Conservation (phyloP, 2,797 vertebrate species). For the Enteromius fasciolatus region DNA sequence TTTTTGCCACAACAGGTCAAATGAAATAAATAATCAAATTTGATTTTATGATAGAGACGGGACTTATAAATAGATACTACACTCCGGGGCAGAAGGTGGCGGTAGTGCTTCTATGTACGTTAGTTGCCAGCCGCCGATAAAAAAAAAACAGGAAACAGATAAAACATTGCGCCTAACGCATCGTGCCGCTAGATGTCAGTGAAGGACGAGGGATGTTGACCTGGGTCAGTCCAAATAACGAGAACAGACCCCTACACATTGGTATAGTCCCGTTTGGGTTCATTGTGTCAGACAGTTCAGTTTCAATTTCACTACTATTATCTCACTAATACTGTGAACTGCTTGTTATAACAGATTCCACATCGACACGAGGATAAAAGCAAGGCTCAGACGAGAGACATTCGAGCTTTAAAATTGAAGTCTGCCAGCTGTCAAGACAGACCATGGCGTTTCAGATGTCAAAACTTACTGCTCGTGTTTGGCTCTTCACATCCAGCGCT, state of each 20-base stretch:
- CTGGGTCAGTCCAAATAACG: conserved; percentile 14
- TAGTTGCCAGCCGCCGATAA: too few relatives aligned
- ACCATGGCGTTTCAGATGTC: conserved; percentile 71
- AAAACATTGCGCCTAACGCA: not conserved
- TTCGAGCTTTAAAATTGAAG: conserved; percentile 5
- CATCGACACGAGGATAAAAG: not conserved
- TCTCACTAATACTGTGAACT: not conserved
- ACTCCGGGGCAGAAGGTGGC: not conserved
- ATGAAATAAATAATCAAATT: not conserved
- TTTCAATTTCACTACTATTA: conserved; percentile 39
- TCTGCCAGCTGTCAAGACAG: conserved; percentile 3
- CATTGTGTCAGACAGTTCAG: not conserved
- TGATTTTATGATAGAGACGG: not conserved
- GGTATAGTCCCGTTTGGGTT: conserved; percentile 40
- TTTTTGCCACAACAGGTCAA: too few relatives aligned
- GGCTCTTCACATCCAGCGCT: conserved; percentile 48
- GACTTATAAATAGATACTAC: not conserved
- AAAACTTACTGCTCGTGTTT: conserved; percentile 60
- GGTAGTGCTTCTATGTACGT: not conserved
- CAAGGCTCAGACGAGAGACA: not conserved
- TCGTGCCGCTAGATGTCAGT: conserved; percentile 46
- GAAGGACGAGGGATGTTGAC: not conserved
- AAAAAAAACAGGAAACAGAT: too few relatives aligned
- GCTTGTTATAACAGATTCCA: not conserved
- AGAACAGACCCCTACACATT: conserved; percentile 38